Evolutionary conservation across 2,888 invertebrate species (phyloP).

Genomic region (Halocaridina rubra): DNA sequence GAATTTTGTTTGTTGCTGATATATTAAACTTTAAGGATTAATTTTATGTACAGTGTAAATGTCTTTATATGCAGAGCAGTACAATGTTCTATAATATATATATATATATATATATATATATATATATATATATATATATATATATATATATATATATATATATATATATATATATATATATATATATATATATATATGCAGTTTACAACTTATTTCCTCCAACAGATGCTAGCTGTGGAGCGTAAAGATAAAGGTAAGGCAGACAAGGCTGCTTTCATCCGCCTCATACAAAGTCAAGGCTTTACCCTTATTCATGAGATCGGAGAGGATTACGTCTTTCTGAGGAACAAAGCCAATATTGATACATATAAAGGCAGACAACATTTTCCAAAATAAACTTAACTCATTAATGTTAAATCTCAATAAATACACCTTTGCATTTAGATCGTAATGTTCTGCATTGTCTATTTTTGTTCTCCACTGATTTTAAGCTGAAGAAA

Average conservation of each 20-base stretch:
- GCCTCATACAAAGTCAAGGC: constrained; percentile 18
- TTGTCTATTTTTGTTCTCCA: too few relatives aligned
- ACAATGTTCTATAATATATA: neutral
- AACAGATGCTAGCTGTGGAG: constrained; percentile 35
- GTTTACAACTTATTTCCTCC: neutral
- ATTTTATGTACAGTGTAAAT: too few relatives aligned
- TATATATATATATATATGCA: too few relatives aligned
- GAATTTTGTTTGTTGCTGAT: too few relatives aligned
- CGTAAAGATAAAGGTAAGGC: constrained; percentile 20
- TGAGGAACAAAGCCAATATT: neutral
- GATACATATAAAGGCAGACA: too few relatives aligned
- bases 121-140: constrained; percentile 17
- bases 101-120: constrained; percentile 21
- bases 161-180: constrained; percentile 5
- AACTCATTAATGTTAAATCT: too few relatives aligned
- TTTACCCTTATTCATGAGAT: neutral
- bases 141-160: constrained; percentile 35
- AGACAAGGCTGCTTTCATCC: constrained; percentile 23
- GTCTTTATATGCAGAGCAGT: neutral
- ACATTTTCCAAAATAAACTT: too few relatives aligned
- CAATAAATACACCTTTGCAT: too few relatives aligned
- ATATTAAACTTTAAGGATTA: too few relatives aligned
- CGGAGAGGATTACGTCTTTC: constrained; percentile 12
- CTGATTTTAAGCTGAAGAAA: too few relatives aligned
- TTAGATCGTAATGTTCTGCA: too few relatives aligned